Conservation (phyloP, 2,888 invertebrate genomes). For the Melikaiella ostensackeni region DNA sequence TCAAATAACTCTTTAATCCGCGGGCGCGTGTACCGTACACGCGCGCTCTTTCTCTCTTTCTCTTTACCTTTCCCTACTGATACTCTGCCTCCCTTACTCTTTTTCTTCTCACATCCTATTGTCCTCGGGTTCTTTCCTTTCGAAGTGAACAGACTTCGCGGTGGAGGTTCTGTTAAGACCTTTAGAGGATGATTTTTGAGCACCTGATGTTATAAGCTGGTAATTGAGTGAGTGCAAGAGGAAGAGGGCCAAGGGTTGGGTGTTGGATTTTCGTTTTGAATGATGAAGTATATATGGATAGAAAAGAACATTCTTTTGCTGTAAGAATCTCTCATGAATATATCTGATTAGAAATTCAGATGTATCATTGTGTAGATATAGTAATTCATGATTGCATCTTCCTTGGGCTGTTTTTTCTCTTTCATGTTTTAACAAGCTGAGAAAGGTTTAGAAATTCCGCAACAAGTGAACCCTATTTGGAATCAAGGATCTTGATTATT, state of each 20-base stretch:
- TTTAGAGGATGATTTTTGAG: slow-evolving; percentile 23
- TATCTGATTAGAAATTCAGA: slow-evolving; percentile 14
- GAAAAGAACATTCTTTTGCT: background rate
- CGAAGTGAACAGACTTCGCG: slow-evolving; percentile 2
- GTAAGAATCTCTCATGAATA: slow-evolving; percentile 15
- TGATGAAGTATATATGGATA: background rate
- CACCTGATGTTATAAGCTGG: slow-evolving; percentile 34
- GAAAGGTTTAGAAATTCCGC: too few relatives aligned
- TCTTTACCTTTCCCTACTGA: slow-evolving; percentile 51
- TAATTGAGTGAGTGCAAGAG: slow-evolving; percentile 30
- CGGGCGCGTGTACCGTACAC: slow-evolving; percentile 72
- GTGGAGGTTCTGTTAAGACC: slow-evolving; percentile 1
- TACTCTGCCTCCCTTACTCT: slow-evolving; percentile 39
- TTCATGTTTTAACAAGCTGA: background rate
- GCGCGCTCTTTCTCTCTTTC: slow-evolving; percentile 58
- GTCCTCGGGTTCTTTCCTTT: slow-evolving; percentile 32
- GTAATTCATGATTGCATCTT: background rate
- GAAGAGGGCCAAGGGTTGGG: background rate
- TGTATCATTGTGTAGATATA: background rate
- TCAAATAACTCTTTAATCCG: slow-evolving; percentile 78
- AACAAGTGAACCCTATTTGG: too few relatives aligned
- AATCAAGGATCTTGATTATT: too few relatives aligned
- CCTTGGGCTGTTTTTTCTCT: background rate
- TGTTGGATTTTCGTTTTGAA: slow-evolving; percentile 3
- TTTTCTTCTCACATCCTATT: slow-evolving; percentile 41